Evolutionary conservation across 2,113 vertebrate species (phyloP), one percentile per base, ranked within the genome.

Genomic region (Vimba vimba): DNA sequence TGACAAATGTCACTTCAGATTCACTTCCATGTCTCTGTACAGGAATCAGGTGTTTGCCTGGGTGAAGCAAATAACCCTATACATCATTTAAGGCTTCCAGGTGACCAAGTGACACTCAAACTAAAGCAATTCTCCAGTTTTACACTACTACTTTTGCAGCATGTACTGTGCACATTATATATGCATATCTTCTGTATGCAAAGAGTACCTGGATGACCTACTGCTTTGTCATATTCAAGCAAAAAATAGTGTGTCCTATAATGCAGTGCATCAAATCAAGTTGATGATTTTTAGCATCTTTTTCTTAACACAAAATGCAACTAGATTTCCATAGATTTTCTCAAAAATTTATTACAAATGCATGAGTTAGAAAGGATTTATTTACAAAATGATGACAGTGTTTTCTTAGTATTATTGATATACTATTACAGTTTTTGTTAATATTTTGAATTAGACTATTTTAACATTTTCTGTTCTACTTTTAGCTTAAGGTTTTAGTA

Each of bases 1-100:
- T 55, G 62, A 71, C 75, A 79, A 52, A 77, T 69, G 84, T 86
- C 84, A 45, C 75, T 47, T 60, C 21, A 71, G 30, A 80, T 87
- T 76, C 27, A 79, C 45, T 59, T 86, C n/a, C 62, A 59, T 8
- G 27, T 33, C 36, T 84, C 27, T 12, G 27, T 9, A 9, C 39
- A 8, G 39, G 39, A 43, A 9, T 43, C 39, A 43, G 39, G 8
- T 43, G 39, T 43, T 43, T 43, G 8, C 39, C 39, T 43, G 39
- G 39, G 8, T 9, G 39, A 43, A 43, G 39, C 9, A 23, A 11
- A 62, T 73, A 39, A 60, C 47, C 19, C 23, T 47, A 73, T 45
- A 45, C 39, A 73, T 45, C 1, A 45, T 47, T 47, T 8, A 17
- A 33, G 3, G 30, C 30, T 43, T 13, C 33, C 80, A 82, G 55